Evolutionary conservation across 2,797 vertebrate species (phyloP).

Genomic region (Pseudochaenichthys georgianus): DNA sequence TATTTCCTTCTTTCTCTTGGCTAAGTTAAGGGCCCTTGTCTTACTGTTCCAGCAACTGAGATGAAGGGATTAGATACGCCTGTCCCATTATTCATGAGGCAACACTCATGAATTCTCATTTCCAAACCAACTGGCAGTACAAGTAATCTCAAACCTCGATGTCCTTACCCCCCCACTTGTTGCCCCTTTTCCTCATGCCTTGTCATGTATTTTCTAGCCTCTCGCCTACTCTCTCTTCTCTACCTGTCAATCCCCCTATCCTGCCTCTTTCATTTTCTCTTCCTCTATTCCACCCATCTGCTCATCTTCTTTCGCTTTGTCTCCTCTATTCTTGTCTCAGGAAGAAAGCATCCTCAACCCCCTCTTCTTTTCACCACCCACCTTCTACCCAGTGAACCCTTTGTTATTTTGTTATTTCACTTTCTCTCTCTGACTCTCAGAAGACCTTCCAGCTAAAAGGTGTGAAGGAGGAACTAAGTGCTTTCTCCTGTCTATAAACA

Average conservation of each 20-base stretch:
- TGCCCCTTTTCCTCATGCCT: conserved; percentile 21
- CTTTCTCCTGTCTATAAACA: conserved; percentile 82
- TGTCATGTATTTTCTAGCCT: conserved; percentile 14
- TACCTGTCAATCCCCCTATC: conserved; percentile 23
- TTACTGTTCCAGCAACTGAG: conserved; percentile 28
- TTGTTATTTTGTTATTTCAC: conserved; percentile 31
- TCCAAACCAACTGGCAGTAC: conserved; percentile 35
- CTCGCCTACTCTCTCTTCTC: not conserved
- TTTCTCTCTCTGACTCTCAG: conserved; percentile 54
- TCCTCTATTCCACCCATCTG: conserved; percentile 31
- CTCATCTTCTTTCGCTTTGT: conserved; percentile 25
- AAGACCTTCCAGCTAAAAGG: conserved; percentile 76
- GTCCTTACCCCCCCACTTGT: conserved; percentile 21
- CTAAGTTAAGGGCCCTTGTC: conserved; percentile 16
- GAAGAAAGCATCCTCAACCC: not conserved
- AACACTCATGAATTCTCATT: conserved; percentile 51
- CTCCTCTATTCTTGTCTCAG: conserved; percentile 35
- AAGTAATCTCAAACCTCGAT: conserved; percentile 29
- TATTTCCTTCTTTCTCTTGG: conserved; percentile 12
- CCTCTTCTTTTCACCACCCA: conserved; percentile 22
- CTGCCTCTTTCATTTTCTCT: conserved; percentile 23
- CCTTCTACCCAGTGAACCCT: conserved; percentile 50
- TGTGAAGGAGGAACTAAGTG: conserved; percentile 82
- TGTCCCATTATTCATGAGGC: conserved; percentile 48
- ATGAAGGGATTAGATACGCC: conserved; percentile 45